Conservation (phyloP, 2,113 vertebrate genomes). For the Eudyptes chrysolophus region DNA sequence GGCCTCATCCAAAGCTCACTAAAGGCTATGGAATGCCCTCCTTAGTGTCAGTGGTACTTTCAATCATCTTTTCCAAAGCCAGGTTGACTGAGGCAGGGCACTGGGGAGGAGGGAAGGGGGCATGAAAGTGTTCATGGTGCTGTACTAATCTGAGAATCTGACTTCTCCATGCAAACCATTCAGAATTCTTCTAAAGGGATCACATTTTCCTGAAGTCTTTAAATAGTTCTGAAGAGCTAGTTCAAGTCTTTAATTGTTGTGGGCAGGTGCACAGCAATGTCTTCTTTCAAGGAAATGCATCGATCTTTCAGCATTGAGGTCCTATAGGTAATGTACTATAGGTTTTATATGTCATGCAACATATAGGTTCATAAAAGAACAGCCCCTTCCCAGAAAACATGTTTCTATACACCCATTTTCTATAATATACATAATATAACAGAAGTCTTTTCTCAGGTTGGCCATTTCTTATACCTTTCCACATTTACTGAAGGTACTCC, state of each 20-base stretch:
- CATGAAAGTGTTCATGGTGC: background rate
- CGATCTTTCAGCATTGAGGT: background rate
- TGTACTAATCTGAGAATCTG: background rate
- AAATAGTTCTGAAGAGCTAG: background rate
- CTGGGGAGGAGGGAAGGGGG: background rate
- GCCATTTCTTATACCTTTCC: background rate
- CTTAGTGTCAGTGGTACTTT: background rate
- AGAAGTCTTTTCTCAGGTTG: background rate
- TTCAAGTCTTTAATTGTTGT: background rate
- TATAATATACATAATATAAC: background rate
- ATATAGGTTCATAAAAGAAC: background rate
- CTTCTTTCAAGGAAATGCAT: background rate
- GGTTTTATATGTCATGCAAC: background rate
- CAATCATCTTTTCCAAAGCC: background rate
- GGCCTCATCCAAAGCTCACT: background rate
- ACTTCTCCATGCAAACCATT: background rate
- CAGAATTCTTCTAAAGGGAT: background rate
- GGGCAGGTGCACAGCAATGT: background rate
- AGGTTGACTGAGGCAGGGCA: background rate
- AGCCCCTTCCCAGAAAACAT: background rate
- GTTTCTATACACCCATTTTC: background rate
- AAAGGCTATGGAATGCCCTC: background rate
- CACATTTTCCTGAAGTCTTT: background rate
- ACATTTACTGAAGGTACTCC: background rate
- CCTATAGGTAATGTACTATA: no score